Evolutionary conservation across 2,797 vertebrate genomes (phyloP), one percentile per base, ranked within the genome.

Genomic region (Liasis olivaceus): DNA sequence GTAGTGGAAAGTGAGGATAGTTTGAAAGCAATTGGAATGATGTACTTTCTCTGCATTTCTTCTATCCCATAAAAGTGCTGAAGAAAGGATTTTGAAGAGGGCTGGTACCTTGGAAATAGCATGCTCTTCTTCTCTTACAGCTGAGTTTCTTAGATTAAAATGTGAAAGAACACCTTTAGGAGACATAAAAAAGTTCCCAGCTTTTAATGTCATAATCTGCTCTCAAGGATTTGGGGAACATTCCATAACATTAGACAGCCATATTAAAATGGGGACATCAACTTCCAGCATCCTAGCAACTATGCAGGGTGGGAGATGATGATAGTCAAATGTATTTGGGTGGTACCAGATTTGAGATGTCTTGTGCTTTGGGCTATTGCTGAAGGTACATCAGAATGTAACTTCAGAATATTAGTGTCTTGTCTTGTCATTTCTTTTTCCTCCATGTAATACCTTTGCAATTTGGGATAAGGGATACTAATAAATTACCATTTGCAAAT

Each of bases 1-100:
- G 93, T 95, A 94, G 88, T 92, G 89, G 89, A 2, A 92, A 94
- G 96, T 94, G 93, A 85, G 92, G 90, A 91, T 69, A 62, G 89
- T 94, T 94, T 94, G 93, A 89, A 60, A 72, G 91, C 90, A 20
- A 58, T 93, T 26, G 12, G 20, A 72, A 85, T 63, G 85, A 59
- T 8, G 87, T 88, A 84, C 69, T 51, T 93, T 81, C 36, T 4
- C 22, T 72, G 28, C 3, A 88, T 3, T 88, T 31, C 4, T 62
- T 62, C 92, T 24, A 4, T 54, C 12, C 0, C 13, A 90, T 90
- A 87, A 90, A 60, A 26, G 87, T 89, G 54, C 64, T 26, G 47
- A 54, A 24, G 56, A 72, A 58, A 62, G 87, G 3, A 0, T 88
- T 94, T 94, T 22, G 56, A 63, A 92, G 59, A 26, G 63, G 11